Conservation (phyloP, 2,888 invertebrate genomes). For the Plebejus melissa region DNA sequence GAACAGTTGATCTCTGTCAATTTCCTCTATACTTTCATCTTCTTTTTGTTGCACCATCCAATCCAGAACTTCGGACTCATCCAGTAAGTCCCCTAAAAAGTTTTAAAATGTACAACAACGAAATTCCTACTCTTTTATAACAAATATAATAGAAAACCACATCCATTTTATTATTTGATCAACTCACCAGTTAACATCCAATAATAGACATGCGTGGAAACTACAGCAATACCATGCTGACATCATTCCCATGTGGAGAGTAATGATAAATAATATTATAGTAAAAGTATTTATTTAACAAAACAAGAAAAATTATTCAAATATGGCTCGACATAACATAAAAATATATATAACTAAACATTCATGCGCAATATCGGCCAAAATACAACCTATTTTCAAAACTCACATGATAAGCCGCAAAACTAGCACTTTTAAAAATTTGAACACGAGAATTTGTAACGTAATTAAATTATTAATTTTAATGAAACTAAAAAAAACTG, state of each 20-base stretch:
- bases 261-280: constrained; percentile 66
- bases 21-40: constrained; percentile 94
- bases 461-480: constrained; percentile 29
- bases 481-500: constrained; percentile 39
- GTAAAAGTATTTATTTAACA: constrained; percentile 76
- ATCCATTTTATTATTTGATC: constrained; percentile 68
- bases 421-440: constrained; percentile 27
- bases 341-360: constrained; percentile 61
- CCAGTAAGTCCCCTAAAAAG: constrained; percentile 77
- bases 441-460: constrained; percentile 27
- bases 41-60: constrained; percentile 96
- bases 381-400: constrained; percentile 67
- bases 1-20: constrained; percentile 88
- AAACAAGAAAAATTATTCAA: constrained; percentile 60
- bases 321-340: constrained; percentile 73
- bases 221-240: constrained; percentile 75
- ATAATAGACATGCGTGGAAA: constrained; percentile 71
- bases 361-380: constrained; percentile 72
- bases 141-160: constrained; percentile 65
- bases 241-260: constrained; percentile 71
- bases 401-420: constrained; percentile 63
- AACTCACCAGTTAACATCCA: constrained; percentile 75
- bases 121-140: constrained; percentile 44
- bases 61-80: constrained; percentile 90
- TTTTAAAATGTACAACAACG: constrained; percentile 50